Percentiles rank a stretch among this genome's conserved stretches.
Conservation (phyloP, 2,113 vertebrate species). For the Rhinolophus ferrumequinum region DNA sequence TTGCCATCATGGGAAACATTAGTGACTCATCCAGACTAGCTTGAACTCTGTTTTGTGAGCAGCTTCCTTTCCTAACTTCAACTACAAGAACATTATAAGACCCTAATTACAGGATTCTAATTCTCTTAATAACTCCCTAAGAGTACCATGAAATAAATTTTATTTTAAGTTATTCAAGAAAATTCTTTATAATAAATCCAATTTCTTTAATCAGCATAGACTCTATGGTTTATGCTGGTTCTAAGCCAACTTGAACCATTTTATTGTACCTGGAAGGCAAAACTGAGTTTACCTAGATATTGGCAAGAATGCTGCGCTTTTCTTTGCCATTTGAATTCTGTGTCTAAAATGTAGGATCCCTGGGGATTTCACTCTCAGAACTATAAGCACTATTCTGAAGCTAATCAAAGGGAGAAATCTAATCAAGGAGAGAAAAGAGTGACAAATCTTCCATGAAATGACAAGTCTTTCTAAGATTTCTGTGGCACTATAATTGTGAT, state of each 20-base stretch:
- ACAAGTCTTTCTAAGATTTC: background rate
- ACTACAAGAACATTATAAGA: background rate
- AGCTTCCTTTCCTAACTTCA: slow-evolving; percentile 18
- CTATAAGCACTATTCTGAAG: background rate
- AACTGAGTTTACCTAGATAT: background rate
- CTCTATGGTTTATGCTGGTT: background rate
- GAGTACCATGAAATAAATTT: background rate
- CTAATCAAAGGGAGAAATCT: background rate
- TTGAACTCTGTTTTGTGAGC: background rate
- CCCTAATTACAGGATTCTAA: background rate
- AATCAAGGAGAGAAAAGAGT: background rate
- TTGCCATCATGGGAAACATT: background rate
- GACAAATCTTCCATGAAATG: background rate
- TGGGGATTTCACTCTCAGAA: background rate
- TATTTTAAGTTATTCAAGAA: background rate
- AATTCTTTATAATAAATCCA: background rate
- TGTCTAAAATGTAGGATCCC: background rate
- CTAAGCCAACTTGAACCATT: background rate
- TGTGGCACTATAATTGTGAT: background rate
- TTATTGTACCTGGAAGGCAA: background rate
- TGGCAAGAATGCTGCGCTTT: background rate
- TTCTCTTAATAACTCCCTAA: background rate
- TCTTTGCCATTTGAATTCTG: background rate
- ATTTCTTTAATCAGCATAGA: background rate
- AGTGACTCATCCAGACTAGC: background rate